Percentiles rank a stretch among this genome's conserved stretches.
phyloP scores from a whole-genome alignment of 2,888 invertebrate genomes.

The Anodontia alba region DNA sequence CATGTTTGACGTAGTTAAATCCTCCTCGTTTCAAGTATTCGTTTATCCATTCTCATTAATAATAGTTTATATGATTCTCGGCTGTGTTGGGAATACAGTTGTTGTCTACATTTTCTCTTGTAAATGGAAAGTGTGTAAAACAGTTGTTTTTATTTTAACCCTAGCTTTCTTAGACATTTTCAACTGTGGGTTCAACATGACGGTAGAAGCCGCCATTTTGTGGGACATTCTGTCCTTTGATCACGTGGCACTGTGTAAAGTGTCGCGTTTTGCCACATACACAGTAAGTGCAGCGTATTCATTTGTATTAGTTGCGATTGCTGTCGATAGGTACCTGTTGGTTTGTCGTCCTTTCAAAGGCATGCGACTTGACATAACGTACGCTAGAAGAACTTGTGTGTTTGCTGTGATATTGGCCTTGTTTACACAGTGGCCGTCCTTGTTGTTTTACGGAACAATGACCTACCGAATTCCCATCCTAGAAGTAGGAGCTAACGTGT shows the following conservation, averaged over 20 bases:
- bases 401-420: conserved; percentile 34
- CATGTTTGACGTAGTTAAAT: conserved; percentile 30
- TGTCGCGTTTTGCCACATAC: conserved; percentile 43
- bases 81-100: conserved; percentile 46
- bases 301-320: conserved; percentile 53
- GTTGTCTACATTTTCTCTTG: conserved; percentile 49
- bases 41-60: conserved; percentile 47
- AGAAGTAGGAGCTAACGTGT: conserved; percentile 16
- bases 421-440: conserved; percentile 45
- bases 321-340: conserved; percentile 50
- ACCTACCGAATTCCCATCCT: conserved; percentile 9
- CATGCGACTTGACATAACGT: conserved; percentile 33
- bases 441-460: conserved; percentile 52
- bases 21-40: conserved; percentile 20
- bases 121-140: conserved; percentile 48
- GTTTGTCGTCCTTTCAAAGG: conserved; percentile 53
- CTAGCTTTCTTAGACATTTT: conserved; percentile 53
- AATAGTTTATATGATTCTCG: conserved; percentile 34
- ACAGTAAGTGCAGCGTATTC: conserved; percentile 48
- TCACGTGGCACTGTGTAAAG: conserved; percentile 46
- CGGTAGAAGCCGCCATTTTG: conserved; percentile 49
- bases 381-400: conserved; percentile 43
- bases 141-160: conserved; percentile 53
- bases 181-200: conserved; percentile 55
- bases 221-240: conserved; percentile 46